Conservation (phyloP, 2,113 vertebrate genomes). For the Capricornis sumatraensis region DNA sequence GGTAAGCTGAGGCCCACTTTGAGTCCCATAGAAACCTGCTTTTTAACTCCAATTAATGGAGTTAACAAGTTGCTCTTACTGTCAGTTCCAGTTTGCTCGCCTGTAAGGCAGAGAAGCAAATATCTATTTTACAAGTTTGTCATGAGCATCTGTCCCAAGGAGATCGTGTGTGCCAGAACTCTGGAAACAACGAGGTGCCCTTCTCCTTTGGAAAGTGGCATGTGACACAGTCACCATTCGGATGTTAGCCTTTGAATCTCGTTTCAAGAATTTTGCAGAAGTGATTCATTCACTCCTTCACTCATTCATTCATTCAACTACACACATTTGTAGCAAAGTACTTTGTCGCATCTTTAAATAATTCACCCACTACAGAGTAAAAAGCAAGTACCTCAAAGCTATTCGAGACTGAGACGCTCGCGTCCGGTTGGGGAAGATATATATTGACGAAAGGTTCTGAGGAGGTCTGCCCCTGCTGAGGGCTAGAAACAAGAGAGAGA, state of each 20-base stretch:
- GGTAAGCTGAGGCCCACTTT: not conserved
- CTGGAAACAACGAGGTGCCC: not conserved
- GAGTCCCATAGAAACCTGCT: not conserved
- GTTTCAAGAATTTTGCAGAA: not conserved
- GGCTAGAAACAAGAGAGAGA: not conserved
- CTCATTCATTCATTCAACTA: not conserved
- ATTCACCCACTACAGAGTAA: not conserved
- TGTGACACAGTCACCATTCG: rapidly evolving
- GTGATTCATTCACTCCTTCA: not conserved
- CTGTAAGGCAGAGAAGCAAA: not conserved
- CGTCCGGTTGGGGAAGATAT: not conserved
- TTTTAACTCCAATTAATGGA: not conserved
- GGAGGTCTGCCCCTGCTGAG: not conserved
- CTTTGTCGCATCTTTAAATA: not conserved
- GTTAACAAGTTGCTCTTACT: not conserved
- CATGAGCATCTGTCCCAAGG: not conserved
- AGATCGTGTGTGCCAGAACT: not conserved
- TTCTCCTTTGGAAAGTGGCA: not conserved
- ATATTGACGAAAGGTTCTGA: rapidly evolving
- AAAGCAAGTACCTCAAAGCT: conserved; percentile 47
- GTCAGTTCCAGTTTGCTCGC: not conserved
- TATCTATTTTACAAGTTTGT: not conserved
- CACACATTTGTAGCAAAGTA: not conserved
- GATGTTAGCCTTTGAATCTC: not conserved
- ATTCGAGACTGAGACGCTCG: rapidly evolving